Evolutionary conservation across 92 coral and sea anemone genomes (phyloP).

Genomic region (Heteractis magnifica): DNA sequence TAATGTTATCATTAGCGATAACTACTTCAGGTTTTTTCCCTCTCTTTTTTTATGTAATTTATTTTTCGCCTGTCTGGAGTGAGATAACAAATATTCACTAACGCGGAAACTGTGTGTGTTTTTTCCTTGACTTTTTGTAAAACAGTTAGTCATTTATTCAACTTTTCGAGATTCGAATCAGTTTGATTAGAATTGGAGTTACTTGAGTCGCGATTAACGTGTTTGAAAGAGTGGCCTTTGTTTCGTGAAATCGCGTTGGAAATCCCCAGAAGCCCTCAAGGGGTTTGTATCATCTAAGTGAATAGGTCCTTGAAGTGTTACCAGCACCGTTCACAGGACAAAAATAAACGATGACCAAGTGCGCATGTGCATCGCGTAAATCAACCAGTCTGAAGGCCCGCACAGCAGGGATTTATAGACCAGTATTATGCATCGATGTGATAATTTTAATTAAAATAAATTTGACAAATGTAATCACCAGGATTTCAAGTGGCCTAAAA

Average conservation of each 20-base stretch:
- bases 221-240: conserved; percentile 15
- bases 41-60: neutral
- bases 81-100: neutral
- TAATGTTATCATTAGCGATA: neutral
- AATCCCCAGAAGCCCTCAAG: conserved; percentile 35
- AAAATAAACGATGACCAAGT: conserved; percentile 18
- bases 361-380: conserved; percentile 17
- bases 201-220: conserved; percentile 14
- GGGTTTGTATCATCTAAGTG: conserved; percentile 15
- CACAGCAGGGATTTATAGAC: neutral
- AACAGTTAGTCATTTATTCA: neutral
- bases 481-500: conserved; percentile 3
- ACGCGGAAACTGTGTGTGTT: neutral
- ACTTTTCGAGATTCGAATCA: neutral
- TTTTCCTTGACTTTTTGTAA: conserved; percentile 1
- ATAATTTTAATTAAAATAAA: neutral
- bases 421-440: neutral
- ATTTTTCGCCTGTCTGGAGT: conserved; percentile 16
- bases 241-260: conserved; percentile 36
- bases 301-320: conserved; percentile 18
- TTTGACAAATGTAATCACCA: conserved; percentile 6
- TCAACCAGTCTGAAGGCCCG: neutral
- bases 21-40: neutral
- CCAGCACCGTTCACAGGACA: conserved; percentile 1
- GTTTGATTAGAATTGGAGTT: conserved; percentile 3